These are phyloP conservation scores for Aphis craccivora DNA, from an alignment of 1,140 invertebrate species.

Conservation along the genomic window DNA sequence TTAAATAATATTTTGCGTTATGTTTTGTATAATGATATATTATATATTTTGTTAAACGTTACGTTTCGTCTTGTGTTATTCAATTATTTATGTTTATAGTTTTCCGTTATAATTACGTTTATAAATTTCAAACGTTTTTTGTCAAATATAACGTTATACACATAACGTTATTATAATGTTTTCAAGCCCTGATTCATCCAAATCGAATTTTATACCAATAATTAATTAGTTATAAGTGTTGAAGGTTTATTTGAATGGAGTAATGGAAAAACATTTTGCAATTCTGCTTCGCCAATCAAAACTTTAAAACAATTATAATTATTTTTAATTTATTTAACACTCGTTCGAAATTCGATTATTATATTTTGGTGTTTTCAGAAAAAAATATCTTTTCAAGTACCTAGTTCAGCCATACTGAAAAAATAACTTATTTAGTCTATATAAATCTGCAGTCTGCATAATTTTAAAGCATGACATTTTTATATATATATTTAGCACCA, in stretches of 20 bases:
- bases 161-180: too few species aligned
- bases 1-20: too few species aligned
- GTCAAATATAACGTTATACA: too few species aligned
- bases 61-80: too few species aligned
- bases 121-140: too few species aligned
- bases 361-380: neutral
- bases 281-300: neutral
- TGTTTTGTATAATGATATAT: too few species aligned
- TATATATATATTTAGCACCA: neutral
- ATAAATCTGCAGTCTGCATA: neutral
- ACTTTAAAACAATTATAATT: neutral
- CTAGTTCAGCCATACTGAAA: neutral
- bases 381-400: neutral
- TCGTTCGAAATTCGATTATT: neutral
- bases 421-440: neutral
- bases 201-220: neutral
- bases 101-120: too few species aligned
- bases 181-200: neutral
- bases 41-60: too few species aligned
- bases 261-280: neutral
- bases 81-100: too few species aligned
- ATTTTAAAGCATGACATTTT: neutral
- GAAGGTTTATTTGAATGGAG: neutral
- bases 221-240: neutral
- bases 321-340: neutral